A percentile compares a stretch with the other conserved stretches of the same genome.
Evolutionary conservation across 2,113 vertebrate genomes (phyloP).

Genomic region (Pipra filicauda): DNA sequence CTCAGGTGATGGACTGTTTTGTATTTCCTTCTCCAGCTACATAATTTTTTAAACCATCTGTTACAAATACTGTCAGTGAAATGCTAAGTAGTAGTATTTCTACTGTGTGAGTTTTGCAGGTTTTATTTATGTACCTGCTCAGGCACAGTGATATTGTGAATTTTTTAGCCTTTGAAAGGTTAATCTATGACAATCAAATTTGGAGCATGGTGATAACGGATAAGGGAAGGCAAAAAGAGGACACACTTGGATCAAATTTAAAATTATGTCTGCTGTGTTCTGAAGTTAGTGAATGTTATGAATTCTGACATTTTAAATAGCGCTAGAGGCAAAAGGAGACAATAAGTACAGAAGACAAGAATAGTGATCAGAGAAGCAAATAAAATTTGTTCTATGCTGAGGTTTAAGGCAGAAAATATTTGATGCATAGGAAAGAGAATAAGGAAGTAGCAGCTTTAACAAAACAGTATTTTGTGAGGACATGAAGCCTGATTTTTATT

Average conservation of each 20-base stretch:
- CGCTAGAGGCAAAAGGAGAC: neutral
- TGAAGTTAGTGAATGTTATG: neutral
- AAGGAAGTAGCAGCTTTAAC: neutral
- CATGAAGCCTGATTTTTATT: neutral
- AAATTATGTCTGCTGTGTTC: neutral
- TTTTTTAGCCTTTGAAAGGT: neutral
- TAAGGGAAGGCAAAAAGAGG: neutral
- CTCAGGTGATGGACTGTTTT: neutral
- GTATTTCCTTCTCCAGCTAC: neutral
- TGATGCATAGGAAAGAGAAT: neutral
- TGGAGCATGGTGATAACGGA: neutral
- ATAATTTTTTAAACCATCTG: neutral
- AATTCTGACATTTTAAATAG: conserved; percentile 39
- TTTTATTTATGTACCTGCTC: neutral
- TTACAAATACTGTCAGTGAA: neutral
- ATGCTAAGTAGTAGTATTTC: neutral
- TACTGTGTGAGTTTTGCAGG: neutral
- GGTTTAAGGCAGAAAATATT: neutral
- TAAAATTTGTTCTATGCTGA: neutral
- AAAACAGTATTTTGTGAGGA: neutral
- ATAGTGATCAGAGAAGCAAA: neutral
- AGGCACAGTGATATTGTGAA: neutral
- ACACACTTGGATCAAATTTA: neutral
- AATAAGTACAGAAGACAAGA: neutral
- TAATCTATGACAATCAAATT: neutral